These are phyloP conservation scores for Todiramphus saurophagus DNA, from an alignment of 2,113 vertebrate genomes.

Conservation along the genomic window DNA sequence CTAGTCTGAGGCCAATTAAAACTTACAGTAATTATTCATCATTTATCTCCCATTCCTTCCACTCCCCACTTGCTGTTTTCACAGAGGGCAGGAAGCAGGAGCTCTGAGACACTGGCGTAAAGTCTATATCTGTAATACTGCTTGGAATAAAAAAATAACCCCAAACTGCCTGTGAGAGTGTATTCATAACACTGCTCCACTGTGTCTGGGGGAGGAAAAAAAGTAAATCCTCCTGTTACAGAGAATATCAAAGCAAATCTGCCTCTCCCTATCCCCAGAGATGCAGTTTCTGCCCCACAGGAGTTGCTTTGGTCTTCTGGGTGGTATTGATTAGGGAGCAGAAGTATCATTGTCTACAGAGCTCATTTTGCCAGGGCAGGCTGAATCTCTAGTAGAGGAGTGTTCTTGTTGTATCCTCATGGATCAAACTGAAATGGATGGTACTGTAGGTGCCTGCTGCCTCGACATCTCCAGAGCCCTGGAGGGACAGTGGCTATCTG, in stretches of 20 bases:
- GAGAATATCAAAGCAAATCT: neutral
- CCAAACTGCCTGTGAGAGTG: too few species aligned
- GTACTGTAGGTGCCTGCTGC: neutral
- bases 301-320: neutral
- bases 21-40: neutral
- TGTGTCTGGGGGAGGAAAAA: neutral
- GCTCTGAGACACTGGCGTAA: neutral
- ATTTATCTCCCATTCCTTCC: neutral
- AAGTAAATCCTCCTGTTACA: neutral
- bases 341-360: neutral
- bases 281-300: neutral
- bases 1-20: neutral
- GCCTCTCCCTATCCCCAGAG: neutral
- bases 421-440: neutral
- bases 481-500: neutral
- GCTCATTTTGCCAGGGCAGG: neutral
- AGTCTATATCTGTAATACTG: neutral
- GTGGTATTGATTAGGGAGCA: neutral
- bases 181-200: too few species aligned
- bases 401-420: neutral
- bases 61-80: neutral
- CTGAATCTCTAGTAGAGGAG: neutral
- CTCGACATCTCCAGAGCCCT: neutral
- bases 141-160: neutral
- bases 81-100: neutral